These are phyloP conservation scores for Acleris literana DNA, from an alignment of 2,888 invertebrate species.

Conservation along the genomic window DNA sequence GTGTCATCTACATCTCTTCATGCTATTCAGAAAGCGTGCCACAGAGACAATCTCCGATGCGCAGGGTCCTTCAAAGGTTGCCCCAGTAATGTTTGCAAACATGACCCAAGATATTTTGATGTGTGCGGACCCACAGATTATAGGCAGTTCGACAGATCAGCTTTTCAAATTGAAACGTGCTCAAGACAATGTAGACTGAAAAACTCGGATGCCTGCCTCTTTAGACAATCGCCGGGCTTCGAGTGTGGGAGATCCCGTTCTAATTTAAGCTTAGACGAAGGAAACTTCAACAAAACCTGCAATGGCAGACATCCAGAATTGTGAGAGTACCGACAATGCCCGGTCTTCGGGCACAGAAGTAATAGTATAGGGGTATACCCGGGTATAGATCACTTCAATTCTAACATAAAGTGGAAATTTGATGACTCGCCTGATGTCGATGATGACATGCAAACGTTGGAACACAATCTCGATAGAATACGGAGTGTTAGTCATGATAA, in stretches of 20 bases:
- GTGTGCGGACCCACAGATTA: constrained; percentile 72
- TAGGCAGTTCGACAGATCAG: constrained; percentile 72
- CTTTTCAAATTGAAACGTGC: constrained; percentile 79
- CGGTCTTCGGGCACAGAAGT: constrained; percentile 81
- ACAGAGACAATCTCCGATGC: constrained; percentile 71
- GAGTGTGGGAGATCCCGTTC: constrained; percentile 78
- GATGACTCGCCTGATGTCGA: constrained; percentile 68
- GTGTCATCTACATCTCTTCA: constrained; percentile 90
- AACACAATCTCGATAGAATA: constrained; percentile 79
- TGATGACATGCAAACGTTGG: constrained; percentile 71
- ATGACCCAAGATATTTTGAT: constrained; percentile 75
- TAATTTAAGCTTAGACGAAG: constrained; percentile 77
- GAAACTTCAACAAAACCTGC: constrained; percentile 76
- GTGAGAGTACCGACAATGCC: constrained; percentile 81
- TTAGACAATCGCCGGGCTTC: constrained; percentile 68
- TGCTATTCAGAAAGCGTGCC: constrained; percentile 84
- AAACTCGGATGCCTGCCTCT: constrained; percentile 76
- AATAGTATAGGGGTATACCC: constrained; percentile 79
- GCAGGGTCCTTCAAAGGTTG: constrained; percentile 79
- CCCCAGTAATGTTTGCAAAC: constrained; percentile 68
- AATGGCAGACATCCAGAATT: constrained; percentile 79
- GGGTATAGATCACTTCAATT: constrained; percentile 78
- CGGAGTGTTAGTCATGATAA: constrained; percentile 76
- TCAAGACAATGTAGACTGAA: constrained; percentile 77
- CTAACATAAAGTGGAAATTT: constrained; percentile 79